Evolutionary conservation across 2,888 invertebrate species (phyloP), one percentile per base, ranked within the genome.

Genomic region (Dasypogon diadema): DNA sequence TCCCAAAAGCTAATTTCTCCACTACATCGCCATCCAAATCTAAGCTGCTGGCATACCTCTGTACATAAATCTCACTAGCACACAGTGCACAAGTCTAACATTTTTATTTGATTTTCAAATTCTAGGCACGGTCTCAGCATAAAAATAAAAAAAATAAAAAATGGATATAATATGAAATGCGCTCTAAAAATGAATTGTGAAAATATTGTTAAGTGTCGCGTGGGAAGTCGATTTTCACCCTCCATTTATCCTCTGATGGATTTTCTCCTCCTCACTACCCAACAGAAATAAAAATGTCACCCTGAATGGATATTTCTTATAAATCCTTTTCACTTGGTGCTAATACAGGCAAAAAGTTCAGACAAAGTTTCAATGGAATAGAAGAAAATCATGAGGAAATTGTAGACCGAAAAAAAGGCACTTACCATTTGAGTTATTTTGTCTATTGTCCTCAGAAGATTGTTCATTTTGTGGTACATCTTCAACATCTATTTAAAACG

Each of bases 371-470:
- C 8, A 42, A n/a, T 12, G 12, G 3, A 12, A 2, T 42, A 12
- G 12, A 2, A 42, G 42, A n/a, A 42, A 42, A 42, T 42, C 42
- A 12, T 42, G n/a, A 12, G n/a, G 3, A n/a, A n/a, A n/a, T n/a
- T n/a, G n/a, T n/a, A n/a, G n/a, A n/a, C n/a, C n/a, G n/a, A 42
- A 3, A 42, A 30, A 30, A 21, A 54, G 22, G 14, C 75, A 80
- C 85, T 84, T 83, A 85, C 85, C 85, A 80, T 85, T 83, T 77
- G 79, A 76, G 77, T 81, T 81, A 76, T 78, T 80, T 79, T 75
- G 77, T n/a, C 75, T 68, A 22, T 70, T 51, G 51, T 74, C 68
- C 8, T 68, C 74, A 34, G 42, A 46, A 46, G 21, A 18, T 51
- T 58, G 42, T n/a, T 60, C 74, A 48, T 16, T 46, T 14, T 48